phyloP scores from a whole-genome alignment of 2,888 invertebrate species.

The Rhabditophanes sp. region DNA sequence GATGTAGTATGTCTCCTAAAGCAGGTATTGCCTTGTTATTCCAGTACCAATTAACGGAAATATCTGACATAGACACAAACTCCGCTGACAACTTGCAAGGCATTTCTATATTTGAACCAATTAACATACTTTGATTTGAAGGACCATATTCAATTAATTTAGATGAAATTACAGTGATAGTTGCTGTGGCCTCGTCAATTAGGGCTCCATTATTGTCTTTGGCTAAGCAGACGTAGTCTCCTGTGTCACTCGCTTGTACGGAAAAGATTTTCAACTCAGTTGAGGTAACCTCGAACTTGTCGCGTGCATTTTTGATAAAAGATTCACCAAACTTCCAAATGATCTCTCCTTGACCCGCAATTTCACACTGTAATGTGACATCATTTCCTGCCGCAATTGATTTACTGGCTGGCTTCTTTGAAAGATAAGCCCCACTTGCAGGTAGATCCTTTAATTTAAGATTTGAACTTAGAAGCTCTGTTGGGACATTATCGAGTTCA shows the following conservation, averaged over 20 bases:
- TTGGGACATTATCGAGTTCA: neutral
- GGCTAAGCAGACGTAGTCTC: constrained; percentile 11
- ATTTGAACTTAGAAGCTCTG: constrained; percentile 5
- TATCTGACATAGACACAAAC: constrained; percentile 47
- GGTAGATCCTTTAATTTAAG: neutral
- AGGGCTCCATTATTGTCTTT: constrained; percentile 1
- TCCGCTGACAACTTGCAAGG: constrained; percentile 87
- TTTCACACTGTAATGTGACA: constrained; percentile 13
- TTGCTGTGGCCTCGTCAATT: constrained; percentile 5
- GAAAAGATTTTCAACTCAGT: constrained; percentile 19
- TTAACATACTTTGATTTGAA: constrained; percentile 56
- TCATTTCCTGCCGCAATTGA: constrained; percentile 13
- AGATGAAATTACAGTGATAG: constrained; percentile 54
- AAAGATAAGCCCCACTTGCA: constrained; percentile 5
- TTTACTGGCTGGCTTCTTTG: constrained; percentile 14
- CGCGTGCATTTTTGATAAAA: too few relatives aligned
- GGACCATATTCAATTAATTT: constrained; percentile 65
- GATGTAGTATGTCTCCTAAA: constrained; percentile 9
- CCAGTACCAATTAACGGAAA: constrained; percentile 8
- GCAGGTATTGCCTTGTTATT: constrained; percentile 10
- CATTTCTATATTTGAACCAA: constrained; percentile 77
- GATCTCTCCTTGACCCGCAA: constrained; percentile 7
- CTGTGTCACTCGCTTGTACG: constrained; percentile 17
- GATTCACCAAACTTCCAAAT: constrained; percentile 1
- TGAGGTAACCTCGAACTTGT: too few relatives aligned